Conservation (phyloP, 2,888 invertebrate genomes). For the Teleiodes luculella region DNA sequence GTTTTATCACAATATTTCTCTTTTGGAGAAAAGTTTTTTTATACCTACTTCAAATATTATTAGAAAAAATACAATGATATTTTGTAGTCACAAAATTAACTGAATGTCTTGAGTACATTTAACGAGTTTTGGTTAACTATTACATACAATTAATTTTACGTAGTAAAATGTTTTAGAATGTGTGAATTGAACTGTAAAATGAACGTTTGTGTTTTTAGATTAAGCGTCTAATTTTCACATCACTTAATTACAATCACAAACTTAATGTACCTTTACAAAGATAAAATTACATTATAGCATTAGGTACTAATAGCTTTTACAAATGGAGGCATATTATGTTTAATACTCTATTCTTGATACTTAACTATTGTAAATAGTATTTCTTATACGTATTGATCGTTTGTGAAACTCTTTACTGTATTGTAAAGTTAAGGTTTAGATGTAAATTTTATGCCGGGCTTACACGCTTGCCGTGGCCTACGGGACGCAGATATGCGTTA, state of each 20-base stretch:
- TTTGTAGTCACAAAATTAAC: background rate
- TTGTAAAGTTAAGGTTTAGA: slow-evolving; percentile 23
- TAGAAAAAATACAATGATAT: background rate
- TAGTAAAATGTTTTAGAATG: too few relatives aligned
- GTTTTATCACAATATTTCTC: too few relatives aligned
- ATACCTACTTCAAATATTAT: background rate
- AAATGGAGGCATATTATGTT: slow-evolving; percentile 38
- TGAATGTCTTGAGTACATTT: background rate
- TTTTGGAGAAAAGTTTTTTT: background rate
- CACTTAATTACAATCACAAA: slow-evolving; percentile 4
- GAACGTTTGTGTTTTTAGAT: background rate
- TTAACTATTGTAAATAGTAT: slow-evolving; percentile 64
- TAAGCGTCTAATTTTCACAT: background rate
- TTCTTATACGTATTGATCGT: slow-evolving; percentile 46
- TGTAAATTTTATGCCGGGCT: slow-evolving; percentile 16
- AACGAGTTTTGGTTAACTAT: background rate
- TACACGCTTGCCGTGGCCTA: too few relatives aligned
- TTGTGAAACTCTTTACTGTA: slow-evolving; percentile 33
- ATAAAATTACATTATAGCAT: slow-evolving; percentile 42
- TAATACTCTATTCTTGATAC: slow-evolving; percentile 68
- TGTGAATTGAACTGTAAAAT: background rate
- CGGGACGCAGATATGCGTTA: too few relatives aligned
- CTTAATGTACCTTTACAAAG: slow-evolving; percentile 29
- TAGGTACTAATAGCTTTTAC: slow-evolving; percentile 42
- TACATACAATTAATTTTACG: too few relatives aligned